Percentiles rank a stretch among this genome's conserved stretches.
Evolutionary conservation across 2,113 vertebrate genomes (phyloP).

Genomic region (Megatriorchis doriae): DNA sequence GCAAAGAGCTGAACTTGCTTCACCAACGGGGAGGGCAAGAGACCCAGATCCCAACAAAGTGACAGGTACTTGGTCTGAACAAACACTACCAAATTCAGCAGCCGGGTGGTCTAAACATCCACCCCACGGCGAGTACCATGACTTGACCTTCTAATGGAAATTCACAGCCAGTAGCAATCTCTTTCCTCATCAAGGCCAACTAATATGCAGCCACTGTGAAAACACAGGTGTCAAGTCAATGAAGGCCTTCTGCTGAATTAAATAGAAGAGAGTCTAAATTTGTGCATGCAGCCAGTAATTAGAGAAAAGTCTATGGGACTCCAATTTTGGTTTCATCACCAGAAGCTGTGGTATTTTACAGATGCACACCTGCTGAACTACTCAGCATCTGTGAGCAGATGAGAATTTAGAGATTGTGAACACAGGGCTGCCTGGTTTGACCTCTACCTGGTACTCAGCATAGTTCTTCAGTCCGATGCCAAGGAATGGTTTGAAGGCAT

Average conservation of each 20-base stretch:
- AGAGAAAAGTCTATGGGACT: neutral
- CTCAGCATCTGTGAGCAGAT: neutral
- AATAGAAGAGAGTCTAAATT: neutral
- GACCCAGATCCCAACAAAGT: neutral
- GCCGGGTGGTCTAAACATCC: neutral
- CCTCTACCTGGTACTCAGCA: slow-evolving; percentile 92
- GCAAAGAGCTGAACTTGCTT: neutral
- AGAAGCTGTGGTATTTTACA: neutral
- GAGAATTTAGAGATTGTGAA: neutral
- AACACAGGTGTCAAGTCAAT: neutral
- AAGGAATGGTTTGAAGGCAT: slow-evolving; percentile 96
- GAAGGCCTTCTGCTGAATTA: neutral
- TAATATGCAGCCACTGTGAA: neutral
- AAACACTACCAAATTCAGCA: neutral
- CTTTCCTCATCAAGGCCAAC: neutral
- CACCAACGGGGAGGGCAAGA: neutral
- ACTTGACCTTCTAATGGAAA: neutral
- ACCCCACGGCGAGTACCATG: fast-evolving
- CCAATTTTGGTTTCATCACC: neutral
- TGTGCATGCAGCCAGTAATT: neutral
- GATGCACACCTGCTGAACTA: neutral
- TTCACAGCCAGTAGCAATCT: neutral
- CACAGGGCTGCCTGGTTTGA: neutral
- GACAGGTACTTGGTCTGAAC: neutral
- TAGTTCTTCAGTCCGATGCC: slow-evolving; percentile 96